Evolutionary conservation across 2,888 invertebrate species (phyloP).

Genomic region (Syrphus vitripennis): DNA sequence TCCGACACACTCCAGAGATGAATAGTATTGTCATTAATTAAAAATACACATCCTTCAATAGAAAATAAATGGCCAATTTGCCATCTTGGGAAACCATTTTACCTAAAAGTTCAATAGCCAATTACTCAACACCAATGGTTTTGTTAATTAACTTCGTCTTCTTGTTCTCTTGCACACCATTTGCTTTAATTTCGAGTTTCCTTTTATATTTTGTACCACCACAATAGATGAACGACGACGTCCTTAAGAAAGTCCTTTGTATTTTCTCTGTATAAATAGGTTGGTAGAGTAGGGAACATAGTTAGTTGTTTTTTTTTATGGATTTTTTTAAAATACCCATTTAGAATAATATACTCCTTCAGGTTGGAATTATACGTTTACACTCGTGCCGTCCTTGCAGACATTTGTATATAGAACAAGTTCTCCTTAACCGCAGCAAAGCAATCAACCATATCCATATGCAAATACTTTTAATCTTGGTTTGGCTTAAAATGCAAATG

Average conservation of each 20-base stretch:
- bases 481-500: conserved; percentile 36
- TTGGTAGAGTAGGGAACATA: background rate
- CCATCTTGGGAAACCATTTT: background rate
- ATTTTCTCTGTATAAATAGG: background rate
- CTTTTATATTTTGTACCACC: background rate
- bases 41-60: background rate
- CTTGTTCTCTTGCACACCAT: background rate
- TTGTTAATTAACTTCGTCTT: conserved; percentile 5
- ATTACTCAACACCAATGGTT: conserved; percentile 26
- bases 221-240: background rate
- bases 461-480: conserved; percentile 41
- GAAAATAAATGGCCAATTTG: conserved; percentile 2
- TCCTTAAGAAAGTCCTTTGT: conserved; percentile 22
- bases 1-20: background rate
- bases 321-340: conserved; percentile 6
- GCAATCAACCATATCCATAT: conserved; percentile 23
- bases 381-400: background rate
- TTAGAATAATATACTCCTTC: background rate
- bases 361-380: background rate
- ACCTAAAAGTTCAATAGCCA: background rate
- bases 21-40: conserved; percentile 1
- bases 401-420: background rate
- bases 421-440: background rate
- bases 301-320: background rate
- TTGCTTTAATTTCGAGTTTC: conserved; percentile 10